These are phyloP conservation scores for Diglossa cyanea DNA, from an alignment of 2,797 vertebrate species.

Conservation along the genomic window DNA sequence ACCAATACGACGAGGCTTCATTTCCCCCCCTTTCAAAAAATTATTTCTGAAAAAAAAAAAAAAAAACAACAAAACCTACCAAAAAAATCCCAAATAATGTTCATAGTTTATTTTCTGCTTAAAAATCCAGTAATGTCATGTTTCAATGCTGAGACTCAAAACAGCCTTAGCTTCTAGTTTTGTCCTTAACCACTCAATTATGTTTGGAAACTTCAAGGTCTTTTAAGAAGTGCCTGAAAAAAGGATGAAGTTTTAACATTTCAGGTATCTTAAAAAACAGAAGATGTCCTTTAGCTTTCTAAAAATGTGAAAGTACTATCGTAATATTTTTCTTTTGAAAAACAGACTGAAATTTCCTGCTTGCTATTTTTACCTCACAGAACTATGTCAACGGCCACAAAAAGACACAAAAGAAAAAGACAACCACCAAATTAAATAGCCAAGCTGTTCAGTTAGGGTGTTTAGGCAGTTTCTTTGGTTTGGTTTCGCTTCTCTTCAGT, in stretches of 20 bases:
- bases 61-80: background rate
- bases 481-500: background rate
- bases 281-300: background rate
- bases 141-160: background rate
- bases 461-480: background rate
- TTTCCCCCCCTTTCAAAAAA: background rate
- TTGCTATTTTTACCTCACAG: conserved; percentile 16
- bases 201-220: conserved; percentile 26
- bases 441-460: background rate
- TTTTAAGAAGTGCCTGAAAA: conserved; percentile 18
- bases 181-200: background rate
- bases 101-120: background rate
- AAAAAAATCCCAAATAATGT: background rate
- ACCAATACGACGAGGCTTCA: background rate
- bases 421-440: background rate
- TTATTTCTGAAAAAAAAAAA: background rate
- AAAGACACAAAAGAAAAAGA: background rate
- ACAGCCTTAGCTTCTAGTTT: background rate
- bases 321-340: background rate
- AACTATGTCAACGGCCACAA: background rate
- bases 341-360: background rate
- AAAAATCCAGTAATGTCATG: background rate
- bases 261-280: conserved; percentile 3
- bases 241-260: conserved; percentile 30
- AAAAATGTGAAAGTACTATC: background rate